Conservation (phyloP, 1,140 invertebrate genomes). For the Anoplolepis gracilipes region DNA sequence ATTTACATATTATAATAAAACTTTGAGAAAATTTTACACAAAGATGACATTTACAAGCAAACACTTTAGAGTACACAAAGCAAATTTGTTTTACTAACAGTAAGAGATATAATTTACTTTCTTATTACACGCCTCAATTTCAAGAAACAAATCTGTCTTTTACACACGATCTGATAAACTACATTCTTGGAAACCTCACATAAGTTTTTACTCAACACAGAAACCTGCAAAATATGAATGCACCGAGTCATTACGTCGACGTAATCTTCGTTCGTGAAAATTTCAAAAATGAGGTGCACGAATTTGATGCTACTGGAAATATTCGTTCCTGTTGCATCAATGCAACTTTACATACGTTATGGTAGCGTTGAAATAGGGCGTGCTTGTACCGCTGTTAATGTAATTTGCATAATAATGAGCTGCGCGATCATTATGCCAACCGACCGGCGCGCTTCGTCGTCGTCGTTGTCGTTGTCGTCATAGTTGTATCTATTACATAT, state of each 20-base stretch:
- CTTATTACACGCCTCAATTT: background rate
- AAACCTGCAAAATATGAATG: background rate
- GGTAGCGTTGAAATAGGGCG: slow-evolving; percentile 65
- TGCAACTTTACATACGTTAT: background rate
- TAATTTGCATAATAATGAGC: slow-evolving; percentile 76
- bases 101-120: background rate
- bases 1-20: slow-evolving; percentile 10
- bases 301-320: background rate
- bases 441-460: slow-evolving; percentile 54
- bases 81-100: background rate
- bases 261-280: background rate
- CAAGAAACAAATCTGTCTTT: background rate
- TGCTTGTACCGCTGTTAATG: slow-evolving; percentile 67
- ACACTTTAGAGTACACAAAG: background rate
- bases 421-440: slow-evolving; percentile 70
- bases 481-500: slow-evolving; percentile 63
- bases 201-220: background rate
- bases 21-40: background rate
- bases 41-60: background rate
- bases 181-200: background rate
- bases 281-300: background rate
- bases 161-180: background rate
- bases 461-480: slow-evolving; percentile 21
- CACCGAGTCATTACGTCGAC: background rate
- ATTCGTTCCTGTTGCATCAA: background rate